Evolutionary conservation across 2,888 invertebrate genomes (phyloP).

Genomic region (Hymenopus coronatus): DNA sequence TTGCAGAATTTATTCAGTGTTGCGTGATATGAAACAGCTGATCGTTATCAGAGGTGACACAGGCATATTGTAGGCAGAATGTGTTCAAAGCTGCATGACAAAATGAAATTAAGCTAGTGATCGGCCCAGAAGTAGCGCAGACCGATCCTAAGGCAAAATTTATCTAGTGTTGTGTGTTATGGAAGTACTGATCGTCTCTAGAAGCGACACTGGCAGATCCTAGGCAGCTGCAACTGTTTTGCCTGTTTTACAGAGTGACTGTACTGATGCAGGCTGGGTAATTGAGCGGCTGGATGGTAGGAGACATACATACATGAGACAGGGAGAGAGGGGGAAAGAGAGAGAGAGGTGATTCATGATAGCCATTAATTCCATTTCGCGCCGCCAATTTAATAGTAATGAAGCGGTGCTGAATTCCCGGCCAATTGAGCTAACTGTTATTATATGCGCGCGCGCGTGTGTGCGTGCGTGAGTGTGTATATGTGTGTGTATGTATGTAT

Average conservation of each 20-base stretch:
- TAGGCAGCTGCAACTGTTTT: neutral
- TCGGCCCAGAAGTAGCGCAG: too few relatives aligned
- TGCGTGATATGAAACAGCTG: too few relatives aligned
- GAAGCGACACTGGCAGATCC: neutral
- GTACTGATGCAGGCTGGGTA: conserved; percentile 7
- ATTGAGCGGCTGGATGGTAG: conserved; percentile 1
- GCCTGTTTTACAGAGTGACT: neutral
- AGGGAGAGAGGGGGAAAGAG: neutral
- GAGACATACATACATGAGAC: neutral
- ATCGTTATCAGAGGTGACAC: too few relatives aligned
- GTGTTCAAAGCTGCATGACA: too few relatives aligned
- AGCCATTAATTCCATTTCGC: conserved; percentile 36
- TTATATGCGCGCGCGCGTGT: conserved; percentile 21
- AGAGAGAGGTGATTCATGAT: conserved; percentile 33
- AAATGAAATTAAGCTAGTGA: too few relatives aligned
- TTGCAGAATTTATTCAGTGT: too few relatives aligned
- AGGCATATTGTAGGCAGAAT: too few relatives aligned
- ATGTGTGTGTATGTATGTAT: neutral
- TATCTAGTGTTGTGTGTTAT: too few relatives aligned
- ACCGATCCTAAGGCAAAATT: too few relatives aligned
- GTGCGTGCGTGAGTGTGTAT: neutral
- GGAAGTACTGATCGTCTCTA: too few relatives aligned
- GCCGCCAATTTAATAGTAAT: conserved; percentile 36
- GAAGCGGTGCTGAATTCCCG: conserved; percentile 33
- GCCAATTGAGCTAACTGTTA: conserved; percentile 33